phyloP scores from a whole-genome alignment of 2,113 vertebrate genomes.

The Melanotaenia duboulayi region DNA sequence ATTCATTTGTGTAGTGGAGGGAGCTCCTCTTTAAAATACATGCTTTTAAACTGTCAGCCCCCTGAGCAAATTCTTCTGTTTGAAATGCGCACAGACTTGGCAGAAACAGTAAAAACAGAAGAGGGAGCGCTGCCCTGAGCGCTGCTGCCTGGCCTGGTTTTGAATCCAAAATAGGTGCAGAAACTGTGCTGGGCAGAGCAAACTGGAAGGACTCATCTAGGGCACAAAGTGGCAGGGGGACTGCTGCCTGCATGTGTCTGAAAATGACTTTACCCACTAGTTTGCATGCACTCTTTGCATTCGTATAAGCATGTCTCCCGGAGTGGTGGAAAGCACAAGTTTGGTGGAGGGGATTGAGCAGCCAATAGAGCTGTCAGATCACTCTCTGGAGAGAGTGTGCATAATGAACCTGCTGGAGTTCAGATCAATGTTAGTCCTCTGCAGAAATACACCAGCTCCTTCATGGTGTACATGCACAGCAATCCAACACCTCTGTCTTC shows the following conservation, averaged over 20 bases:
- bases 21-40: neutral
- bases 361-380: conserved; percentile 26
- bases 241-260: conserved; percentile 23
- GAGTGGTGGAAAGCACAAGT: conserved; percentile 15
- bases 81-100: conserved; percentile 5
- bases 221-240: conserved; percentile 46
- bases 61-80: neutral
- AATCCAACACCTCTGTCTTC: neutral
- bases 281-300: neutral
- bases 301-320: neutral
- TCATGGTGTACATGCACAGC: conserved; percentile 2
- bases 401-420: conserved; percentile 18
- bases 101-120: conserved; percentile 17
- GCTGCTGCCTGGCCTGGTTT: conserved; percentile 71
- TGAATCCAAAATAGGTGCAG: conserved; percentile 71
- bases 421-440: neutral
- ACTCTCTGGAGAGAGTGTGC: neutral
- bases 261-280: conserved; percentile 2
- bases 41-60: neutral
- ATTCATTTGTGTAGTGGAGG: neutral
- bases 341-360: neutral
- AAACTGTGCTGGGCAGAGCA: conserved; percentile 64
- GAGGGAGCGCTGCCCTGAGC: conserved; percentile 43
- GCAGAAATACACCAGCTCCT: neutral
- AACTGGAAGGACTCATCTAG: conserved; percentile 68